These are phyloP conservation scores for Yponomeuta cagnagella DNA, from an alignment of 2,888 invertebrate genomes.

Conservation along the genomic window DNA sequence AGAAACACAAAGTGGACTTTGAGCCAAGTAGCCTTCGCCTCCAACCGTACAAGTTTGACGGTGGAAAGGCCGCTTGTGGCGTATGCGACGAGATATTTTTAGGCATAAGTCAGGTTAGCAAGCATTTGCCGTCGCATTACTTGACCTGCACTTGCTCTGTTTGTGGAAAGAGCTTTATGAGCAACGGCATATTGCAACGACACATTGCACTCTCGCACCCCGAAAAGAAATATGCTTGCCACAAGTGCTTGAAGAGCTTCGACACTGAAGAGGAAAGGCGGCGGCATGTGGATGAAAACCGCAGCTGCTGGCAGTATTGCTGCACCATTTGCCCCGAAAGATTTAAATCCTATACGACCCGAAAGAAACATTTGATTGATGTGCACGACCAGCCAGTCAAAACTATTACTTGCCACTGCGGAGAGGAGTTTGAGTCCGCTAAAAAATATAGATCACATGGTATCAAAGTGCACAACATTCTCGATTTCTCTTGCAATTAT, in stretches of 20 bases:
- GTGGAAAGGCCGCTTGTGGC: slow-evolving; percentile 26
- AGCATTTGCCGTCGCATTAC: slow-evolving; percentile 37
- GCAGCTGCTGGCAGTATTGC: slow-evolving; percentile 10
- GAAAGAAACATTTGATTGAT: slow-evolving; percentile 15
- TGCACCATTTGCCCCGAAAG: slow-evolving; percentile 16
- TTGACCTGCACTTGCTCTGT: slow-evolving; percentile 33
- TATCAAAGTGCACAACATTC: slow-evolving; percentile 15
- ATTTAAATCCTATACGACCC: slow-evolving; percentile 15
- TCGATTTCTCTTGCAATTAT: neutral
- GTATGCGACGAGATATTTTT: slow-evolving; percentile 30
- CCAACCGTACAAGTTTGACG: slow-evolving; percentile 31
- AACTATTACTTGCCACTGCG: slow-evolving; percentile 15
- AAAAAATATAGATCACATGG: slow-evolving; percentile 14
- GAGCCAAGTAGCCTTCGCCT: slow-evolving; percentile 24
- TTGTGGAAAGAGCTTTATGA: slow-evolving; percentile 35
- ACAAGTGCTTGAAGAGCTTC: slow-evolving; percentile 20
- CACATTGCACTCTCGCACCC: slow-evolving; percentile 23
- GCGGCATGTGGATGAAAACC: slow-evolving; percentile 10
- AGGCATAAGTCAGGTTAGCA: slow-evolving; percentile 30
- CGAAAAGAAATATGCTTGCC: slow-evolving; percentile 20
- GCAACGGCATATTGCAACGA: slow-evolving; percentile 26
- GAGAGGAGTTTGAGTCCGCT: slow-evolving; percentile 5
- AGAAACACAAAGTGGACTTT: slow-evolving; percentile 22
- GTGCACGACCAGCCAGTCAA: slow-evolving; percentile 11
- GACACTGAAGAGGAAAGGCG: slow-evolving; percentile 11